Evolutionary conservation across 2,888 invertebrate species (phyloP), one percentile per base, ranked within the genome.

Genomic region (Operophtera brumata): DNA sequence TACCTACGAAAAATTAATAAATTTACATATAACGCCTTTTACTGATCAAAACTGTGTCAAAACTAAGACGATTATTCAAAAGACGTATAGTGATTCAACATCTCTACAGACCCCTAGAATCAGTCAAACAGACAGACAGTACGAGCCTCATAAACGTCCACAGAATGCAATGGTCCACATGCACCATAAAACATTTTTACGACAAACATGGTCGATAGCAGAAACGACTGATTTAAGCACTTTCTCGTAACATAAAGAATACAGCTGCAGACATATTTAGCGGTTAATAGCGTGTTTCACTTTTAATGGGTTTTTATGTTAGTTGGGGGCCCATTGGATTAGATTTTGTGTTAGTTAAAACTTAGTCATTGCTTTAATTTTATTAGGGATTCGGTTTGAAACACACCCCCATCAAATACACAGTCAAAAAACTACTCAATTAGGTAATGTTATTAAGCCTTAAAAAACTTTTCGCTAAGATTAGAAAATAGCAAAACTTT

Each of bases 251-350:
- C 79, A 77, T 81, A 78, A 79, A 78, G 78, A 76, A 73, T 78
- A 75, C 82, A 82, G 83, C 84, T 84, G 84, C 72, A 75, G 82
- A 82, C 84, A 83, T 80, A 78, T 80, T 82, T 81, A 80, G 72
- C 71, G 73, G 74, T 75, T 75, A 75, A 80, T 74, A 72, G 78
- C 67, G 69, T 71, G 68, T 73, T 72, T 67, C 60, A 61, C 58
- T 62, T 55, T 57, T 55, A 60, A 58, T 53, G 54, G 48, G 40
- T 37, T 49, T 55, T 61, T 59, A 53, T 63, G 57, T 54, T 54
- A 30, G 47, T 35, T 25, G 12, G 10, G 13, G 26, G n/a, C 34
- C 8, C 37, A 14, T 49, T 47, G 13, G 8, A 41, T 48, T 47
- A 51, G 47, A 42, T 53, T 51, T 51, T 45, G 47, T 47, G 4